Base-by-base conservation (phyloP, 2,888 invertebrate genomes). In the Germaria angustata region DNA sequence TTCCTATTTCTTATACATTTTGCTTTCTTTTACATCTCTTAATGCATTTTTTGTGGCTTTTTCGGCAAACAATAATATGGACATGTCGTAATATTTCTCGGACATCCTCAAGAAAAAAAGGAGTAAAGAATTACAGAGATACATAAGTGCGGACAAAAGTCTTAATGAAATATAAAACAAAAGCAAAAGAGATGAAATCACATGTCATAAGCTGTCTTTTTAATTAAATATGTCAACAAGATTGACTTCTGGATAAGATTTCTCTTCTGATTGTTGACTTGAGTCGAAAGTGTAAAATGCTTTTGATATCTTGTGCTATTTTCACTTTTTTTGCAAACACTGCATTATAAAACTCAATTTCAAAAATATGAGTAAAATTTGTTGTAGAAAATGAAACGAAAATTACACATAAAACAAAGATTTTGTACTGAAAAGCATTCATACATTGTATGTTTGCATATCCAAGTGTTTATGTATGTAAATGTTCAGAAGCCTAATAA, bases 191-290 rank as follows among this genome's bases (percentile, higher is more conserved):
- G 68, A 82, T 80, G 77, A 84, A 84, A 83, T 84, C 83, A 84
- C 81, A 84, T 84, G 81, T 80, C 85, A 85, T 84, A 84, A 85
- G 81, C 81, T 81, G 79, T 83, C 83, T 80, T 81, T 81, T 80
- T 79, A 81, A 83, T 84, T 81, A 83, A 77, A 84, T 78, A 68
- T 84, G 80, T 85, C 81, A 81, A 84, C 84, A 84, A 84, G 84
- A 81, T 81, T 79, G 82, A 79, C 79, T 79, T 82, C 71, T 59
- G 76, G 82, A 82, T 82, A 81, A 78, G 73, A 81, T 68, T 78
- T 68, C 39, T 59, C 22, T 59, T 15, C 63, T 73, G 39, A 57
- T 69, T 71, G 72, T 79, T 79, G 32, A 53, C 65, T 76, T 66
- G 57, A 69, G 53, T 53, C 22, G 24, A 73, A 78, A 82, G 82